These are phyloP conservation scores for Pholis gunnellus DNA, from an alignment of 2,113 vertebrate species.

Conservation along the genomic window DNA sequence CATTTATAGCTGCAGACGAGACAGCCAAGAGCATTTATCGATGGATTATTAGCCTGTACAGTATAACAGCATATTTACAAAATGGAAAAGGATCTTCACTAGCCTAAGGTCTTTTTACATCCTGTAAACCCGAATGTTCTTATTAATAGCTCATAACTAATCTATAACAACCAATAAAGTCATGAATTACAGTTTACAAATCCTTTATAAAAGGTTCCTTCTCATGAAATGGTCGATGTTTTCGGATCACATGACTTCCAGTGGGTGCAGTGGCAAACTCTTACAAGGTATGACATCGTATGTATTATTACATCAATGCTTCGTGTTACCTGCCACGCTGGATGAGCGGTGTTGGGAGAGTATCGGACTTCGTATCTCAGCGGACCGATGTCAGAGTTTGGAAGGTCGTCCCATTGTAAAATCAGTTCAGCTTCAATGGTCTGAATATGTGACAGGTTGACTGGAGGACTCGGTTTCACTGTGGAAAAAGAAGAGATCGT, in stretches of 20 bases:
- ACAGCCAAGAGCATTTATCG: neutral
- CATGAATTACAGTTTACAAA: neutral
- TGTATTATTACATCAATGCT: neutral
- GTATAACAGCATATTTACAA: neutral
- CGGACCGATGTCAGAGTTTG: slow-evolving; percentile 43
- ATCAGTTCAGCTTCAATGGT: slow-evolving; percentile 83
- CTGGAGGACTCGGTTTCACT: slow-evolving; percentile 90
- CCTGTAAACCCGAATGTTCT: neutral
- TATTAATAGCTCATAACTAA: neutral
- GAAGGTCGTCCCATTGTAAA: slow-evolving; percentile 84
- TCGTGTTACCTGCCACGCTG: slow-evolving; percentile 72
- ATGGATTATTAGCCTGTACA: neutral
- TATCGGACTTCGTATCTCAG: slow-evolving; percentile 88
- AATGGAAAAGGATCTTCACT: neutral
- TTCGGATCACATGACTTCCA: neutral
- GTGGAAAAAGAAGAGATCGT: slow-evolving; percentile 10
- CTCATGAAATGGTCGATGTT: neutral
- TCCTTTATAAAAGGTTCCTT: neutral
- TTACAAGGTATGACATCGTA: neutral
- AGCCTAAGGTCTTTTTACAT: neutral
- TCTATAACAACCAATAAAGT: neutral
- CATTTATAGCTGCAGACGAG: neutral
- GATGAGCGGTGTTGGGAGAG: slow-evolving; percentile 69
- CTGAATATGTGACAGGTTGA: slow-evolving; percentile 84
- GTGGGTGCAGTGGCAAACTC: neutral